These are phyloP conservation scores for Ardeotis arabs DNA, from an alignment of 2,113 vertebrate species.

Conservation along the genomic window DNA sequence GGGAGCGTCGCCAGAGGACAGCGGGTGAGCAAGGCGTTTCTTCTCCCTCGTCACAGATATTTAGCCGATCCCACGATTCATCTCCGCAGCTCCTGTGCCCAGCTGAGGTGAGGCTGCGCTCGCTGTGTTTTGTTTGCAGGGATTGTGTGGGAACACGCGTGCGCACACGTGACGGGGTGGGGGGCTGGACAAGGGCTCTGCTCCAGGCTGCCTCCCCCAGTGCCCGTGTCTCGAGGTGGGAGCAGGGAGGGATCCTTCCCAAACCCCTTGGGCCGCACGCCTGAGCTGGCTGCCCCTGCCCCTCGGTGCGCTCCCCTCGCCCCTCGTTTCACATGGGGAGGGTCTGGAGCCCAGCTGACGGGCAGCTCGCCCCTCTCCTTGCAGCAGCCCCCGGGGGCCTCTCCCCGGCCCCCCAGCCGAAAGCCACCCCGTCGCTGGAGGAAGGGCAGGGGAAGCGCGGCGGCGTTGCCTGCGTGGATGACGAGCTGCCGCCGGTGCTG, in stretches of 20 bases:
- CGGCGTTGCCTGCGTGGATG: constrained; percentile 79
- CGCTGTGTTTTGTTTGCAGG: rapidly evolving
- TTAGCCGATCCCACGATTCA: constrained; percentile 65
- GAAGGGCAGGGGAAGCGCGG: constrained; percentile 76
- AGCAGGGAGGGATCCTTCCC: background rate
- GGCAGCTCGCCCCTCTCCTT: background rate
- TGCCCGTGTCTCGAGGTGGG: rapidly evolving
- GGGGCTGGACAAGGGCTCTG: rapidly evolving
- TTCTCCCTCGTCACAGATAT: constrained; percentile 73
- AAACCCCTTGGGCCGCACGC: background rate
- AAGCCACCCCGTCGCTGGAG: constrained; percentile 75
- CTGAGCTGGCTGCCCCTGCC: background rate
- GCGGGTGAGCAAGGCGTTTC: background rate
- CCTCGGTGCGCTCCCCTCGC: background rate
- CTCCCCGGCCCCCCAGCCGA: constrained; percentile 75
- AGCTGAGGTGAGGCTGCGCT: constrained; percentile 67
- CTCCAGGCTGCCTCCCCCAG: background rate
- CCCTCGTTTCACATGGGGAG: rapidly evolving
- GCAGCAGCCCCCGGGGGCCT: constrained; percentile 76
- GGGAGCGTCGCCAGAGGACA: background rate
- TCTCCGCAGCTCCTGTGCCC: constrained; percentile 60
- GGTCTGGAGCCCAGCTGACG: rapidly evolving
- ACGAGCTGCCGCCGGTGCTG: constrained; percentile 21
- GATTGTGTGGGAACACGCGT: no score
- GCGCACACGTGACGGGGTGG: background rate